phyloP scores from a whole-genome alignment of 1,140 invertebrate genomes.

The Probaryconus sp. region DNA sequence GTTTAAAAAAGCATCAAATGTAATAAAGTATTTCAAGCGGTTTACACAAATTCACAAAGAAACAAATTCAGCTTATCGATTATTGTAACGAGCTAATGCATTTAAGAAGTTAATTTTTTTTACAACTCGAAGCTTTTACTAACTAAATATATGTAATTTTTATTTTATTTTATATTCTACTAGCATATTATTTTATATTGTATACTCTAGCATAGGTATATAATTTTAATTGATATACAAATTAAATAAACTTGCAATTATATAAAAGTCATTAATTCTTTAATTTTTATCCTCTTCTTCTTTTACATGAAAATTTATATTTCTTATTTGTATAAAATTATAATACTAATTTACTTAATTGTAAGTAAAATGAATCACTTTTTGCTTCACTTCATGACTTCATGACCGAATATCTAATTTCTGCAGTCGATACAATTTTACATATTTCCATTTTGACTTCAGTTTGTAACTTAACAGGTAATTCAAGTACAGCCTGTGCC shows the following conservation, averaged over 20 bases:
- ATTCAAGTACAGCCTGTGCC: conserved; percentile 53
- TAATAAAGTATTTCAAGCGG: conserved; percentile 16
- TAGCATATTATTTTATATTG: conserved; percentile 50
- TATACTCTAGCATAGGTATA: conserved; percentile 46
- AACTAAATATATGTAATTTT: conserved; percentile 38
- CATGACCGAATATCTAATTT: conserved; percentile 60
- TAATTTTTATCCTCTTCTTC: too few species aligned
- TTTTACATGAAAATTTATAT: too few species aligned
- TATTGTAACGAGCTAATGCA: too few species aligned
- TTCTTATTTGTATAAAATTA: too few species aligned
- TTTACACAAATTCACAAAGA: too few species aligned
- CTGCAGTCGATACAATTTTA: conserved; percentile 60
- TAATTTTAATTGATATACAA: conserved; percentile 47
- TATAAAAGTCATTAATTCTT: conserved; percentile 23
- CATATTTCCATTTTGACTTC: conserved; percentile 66
- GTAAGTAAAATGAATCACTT: too few species aligned
- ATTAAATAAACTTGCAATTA: conserved; percentile 54
- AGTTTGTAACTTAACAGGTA: conserved; percentile 57
- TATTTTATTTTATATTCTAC: conserved; percentile 40
- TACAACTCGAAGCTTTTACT: conserved; percentile 51
- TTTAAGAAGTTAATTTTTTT: conserved; percentile 22
- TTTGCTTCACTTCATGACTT: too few species aligned
- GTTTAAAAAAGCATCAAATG: conserved; percentile 23
- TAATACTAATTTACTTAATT: too few species aligned
- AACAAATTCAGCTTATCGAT: too few species aligned